Conservation (phyloP, 2,888 invertebrate species). For the Graphium colonna region DNA sequence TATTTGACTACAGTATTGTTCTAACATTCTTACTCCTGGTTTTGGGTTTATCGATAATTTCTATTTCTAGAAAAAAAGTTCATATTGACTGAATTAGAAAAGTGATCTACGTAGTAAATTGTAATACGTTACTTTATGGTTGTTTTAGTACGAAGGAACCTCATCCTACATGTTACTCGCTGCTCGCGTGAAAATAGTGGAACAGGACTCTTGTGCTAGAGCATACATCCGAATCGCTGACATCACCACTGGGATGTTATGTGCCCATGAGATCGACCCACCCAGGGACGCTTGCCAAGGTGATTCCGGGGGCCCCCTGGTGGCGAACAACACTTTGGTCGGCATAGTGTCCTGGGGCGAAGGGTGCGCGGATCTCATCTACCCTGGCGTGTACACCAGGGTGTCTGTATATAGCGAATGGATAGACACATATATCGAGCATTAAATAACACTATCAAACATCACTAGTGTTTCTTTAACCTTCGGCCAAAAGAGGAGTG, state of each 20-base stretch:
- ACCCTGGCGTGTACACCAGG: constrained; percentile 80
- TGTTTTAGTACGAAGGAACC: constrained; percentile 53
- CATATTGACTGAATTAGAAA: no score
- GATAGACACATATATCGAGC: constrained; percentile 39
- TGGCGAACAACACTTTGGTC: constrained; percentile 48
- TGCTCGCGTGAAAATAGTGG: constrained; percentile 58
- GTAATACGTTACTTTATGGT: no score
- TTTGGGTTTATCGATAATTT: no score
- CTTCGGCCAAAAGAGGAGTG: no score
- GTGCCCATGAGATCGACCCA: constrained; percentile 54
- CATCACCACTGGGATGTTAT: constrained; percentile 64
- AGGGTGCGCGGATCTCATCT: constrained; percentile 63
- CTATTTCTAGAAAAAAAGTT: no score
- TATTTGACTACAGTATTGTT: no score
- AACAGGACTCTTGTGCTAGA: constrained; percentile 50
- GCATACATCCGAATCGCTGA: constrained; percentile 55
- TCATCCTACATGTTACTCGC: constrained; percentile 53
- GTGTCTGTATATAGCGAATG: constrained; percentile 60
- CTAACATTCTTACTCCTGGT: no score
- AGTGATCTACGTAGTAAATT: no score
- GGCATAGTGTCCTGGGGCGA: constrained; percentile 73
- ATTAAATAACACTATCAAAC: no score
- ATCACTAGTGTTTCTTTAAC: no score
- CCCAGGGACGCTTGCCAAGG: constrained; percentile 61
- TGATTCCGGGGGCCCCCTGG: constrained; percentile 74